These are phyloP conservation scores for Drosophila sechellia DNA, from an alignment of 1,140 invertebrate genomes.

Conservation along the genomic window DNA sequence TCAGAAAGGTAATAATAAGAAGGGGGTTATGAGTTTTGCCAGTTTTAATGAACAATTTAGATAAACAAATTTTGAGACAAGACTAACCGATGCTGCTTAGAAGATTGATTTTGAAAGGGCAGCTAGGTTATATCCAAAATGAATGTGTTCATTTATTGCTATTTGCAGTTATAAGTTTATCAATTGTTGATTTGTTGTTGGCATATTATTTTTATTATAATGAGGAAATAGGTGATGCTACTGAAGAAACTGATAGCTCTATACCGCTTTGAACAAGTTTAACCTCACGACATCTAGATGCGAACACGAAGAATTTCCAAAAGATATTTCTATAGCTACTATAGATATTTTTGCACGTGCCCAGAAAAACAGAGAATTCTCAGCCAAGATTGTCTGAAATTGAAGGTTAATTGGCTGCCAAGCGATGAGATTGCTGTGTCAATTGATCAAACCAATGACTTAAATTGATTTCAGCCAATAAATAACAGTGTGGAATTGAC, in stretches of 20 bases:
- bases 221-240: neutral
- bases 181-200: too few species aligned
- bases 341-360: slow-evolving; percentile 39
- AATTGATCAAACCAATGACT: slow-evolving; percentile 32
- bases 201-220: neutral
- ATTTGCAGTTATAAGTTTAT: neutral
- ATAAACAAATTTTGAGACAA: slow-evolving; percentile 15
- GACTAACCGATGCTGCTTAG: neutral
- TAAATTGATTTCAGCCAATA: slow-evolving; percentile 40
- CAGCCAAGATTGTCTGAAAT: slow-evolving; percentile 20
- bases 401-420: slow-evolving; percentile 61
- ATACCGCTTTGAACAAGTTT: slow-evolving; percentile 3
- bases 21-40: neutral
- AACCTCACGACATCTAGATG: slow-evolving; percentile 2
- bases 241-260: neutral
- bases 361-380: slow-evolving; percentile 5
- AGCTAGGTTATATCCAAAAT: neutral
- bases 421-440: slow-evolving; percentile 36
- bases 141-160: neutral
- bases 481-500: slow-evolving; percentile 28
- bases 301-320: slow-evolving; percentile 1
- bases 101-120: slow-evolving; percentile 2
- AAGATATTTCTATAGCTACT: slow-evolving; percentile 7
- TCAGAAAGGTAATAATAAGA: neutral
- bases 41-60: slow-evolving; percentile 6